Conservation (phyloP, 2,888 invertebrate genomes). For the Troides helena region DNA sequence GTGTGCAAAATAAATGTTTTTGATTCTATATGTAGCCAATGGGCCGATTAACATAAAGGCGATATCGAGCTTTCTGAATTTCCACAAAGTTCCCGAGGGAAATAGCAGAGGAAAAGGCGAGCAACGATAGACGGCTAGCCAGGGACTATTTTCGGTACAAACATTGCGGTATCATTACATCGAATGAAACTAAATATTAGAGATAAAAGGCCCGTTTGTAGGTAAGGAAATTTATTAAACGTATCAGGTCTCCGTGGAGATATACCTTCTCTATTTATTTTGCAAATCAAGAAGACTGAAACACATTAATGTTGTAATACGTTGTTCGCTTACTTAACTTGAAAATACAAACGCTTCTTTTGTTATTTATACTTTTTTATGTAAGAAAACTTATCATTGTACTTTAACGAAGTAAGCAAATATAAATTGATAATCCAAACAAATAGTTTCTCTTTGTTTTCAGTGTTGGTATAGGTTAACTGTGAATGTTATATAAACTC, state of each 20-base stretch:
- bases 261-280: constrained; percentile 3
- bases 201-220: constrained; percentile 16
- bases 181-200: constrained; percentile 25
- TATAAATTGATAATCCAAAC: not conserved
- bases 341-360: too few relatives aligned
- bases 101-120: constrained; percentile 25
- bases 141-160: constrained; percentile 25
- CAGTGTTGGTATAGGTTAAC: not conserved
- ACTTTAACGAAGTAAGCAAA: too few relatives aligned
- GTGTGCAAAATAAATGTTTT: constrained; percentile 21
- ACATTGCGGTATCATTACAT: constrained; percentile 26
- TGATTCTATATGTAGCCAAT: constrained; percentile 14
- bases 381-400: too few relatives aligned
- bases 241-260: not conserved
- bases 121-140: constrained; percentile 18
- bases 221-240: constrained; percentile 13
- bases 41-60: constrained; percentile 24
- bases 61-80: constrained; percentile 20
- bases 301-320: too few relatives aligned
- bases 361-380: too few relatives aligned
- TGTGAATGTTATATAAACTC: not conserved
- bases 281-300: not conserved
- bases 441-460: not conserved
- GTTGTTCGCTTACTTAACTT: too few relatives aligned
- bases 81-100: constrained; percentile 15